Evolutionary conservation across 2,113 vertebrate genomes (phyloP).

Genomic region (Aegithalos caudatus): DNA sequence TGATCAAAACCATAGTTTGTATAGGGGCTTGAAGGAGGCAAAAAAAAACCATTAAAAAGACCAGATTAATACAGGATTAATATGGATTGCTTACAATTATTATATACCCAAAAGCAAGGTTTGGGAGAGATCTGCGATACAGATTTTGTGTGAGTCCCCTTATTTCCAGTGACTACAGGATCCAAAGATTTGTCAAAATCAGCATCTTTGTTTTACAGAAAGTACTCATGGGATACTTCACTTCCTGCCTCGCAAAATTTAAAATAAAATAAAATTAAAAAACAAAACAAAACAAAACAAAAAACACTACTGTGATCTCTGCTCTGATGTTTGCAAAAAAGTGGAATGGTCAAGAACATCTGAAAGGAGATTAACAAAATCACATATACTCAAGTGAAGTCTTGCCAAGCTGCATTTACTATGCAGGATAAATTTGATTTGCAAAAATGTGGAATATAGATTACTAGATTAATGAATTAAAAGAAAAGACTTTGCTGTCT

Average conservation of each 20-base stretch:
- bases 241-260: neutral
- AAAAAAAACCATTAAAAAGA: neutral
- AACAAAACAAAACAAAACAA: neutral
- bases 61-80: neutral
- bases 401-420: neutral
- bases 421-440: slow-evolving; percentile 25
- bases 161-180: neutral
- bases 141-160: neutral
- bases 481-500: slow-evolving; percentile 8
- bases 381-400: neutral
- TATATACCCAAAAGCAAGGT: neutral
- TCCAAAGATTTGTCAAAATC: neutral
- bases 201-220: neutral
- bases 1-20: neutral
- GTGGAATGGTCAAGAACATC: neutral
- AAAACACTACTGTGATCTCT: neutral
- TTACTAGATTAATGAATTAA: slow-evolving; percentile 18
- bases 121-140: neutral
- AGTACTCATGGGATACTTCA: neutral
- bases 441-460: slow-evolving; percentile 27
- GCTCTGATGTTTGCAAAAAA: slow-evolving; percentile 7
- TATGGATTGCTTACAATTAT: neutral
- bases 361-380: slow-evolving; percentile 13
- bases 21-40: neutral
- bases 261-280: too few species aligned